A percentile compares a stretch with the other conserved stretches of the same genome.
phyloP scores from a whole-genome alignment of 2,888 invertebrate species.

The Prosapia bicincta region DNA sequence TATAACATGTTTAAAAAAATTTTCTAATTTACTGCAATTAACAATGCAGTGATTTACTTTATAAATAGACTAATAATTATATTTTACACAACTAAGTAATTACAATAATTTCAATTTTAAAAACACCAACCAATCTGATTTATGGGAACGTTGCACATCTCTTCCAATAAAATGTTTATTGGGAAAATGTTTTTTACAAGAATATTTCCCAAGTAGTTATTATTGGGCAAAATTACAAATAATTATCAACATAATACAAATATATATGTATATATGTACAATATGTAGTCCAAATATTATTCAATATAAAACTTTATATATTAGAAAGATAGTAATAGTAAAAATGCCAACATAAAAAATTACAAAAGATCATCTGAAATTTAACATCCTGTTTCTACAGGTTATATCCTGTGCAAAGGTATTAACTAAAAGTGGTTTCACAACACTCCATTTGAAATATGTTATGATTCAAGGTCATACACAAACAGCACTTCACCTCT shows the following conservation, averaged over 20 bases:
- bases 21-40: too few species aligned
- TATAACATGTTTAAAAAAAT: too few species aligned
- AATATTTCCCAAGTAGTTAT: not conserved
- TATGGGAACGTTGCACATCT: too few species aligned
- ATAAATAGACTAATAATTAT: too few species aligned
- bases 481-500: slow-evolving; percentile 91
- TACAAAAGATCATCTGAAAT: not conserved
- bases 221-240: not conserved
- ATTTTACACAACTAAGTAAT: too few species aligned
- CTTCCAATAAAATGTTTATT: too few species aligned
- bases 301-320: not conserved
- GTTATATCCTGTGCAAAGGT: not conserved
- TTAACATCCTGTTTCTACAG: not conserved
- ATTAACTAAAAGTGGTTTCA: not conserved
- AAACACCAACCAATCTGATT: too few species aligned
- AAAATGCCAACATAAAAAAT: not conserved
- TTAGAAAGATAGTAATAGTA: not conserved
- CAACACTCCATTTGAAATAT: not conserved
- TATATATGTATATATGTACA: not conserved
- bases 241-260: not conserved
- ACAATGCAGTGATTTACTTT: too few species aligned
- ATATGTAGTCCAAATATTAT: not conserved
- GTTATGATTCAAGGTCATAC: slow-evolving; percentile 82
- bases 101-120: too few species aligned
- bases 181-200: too few species aligned